Evolutionary conservation across 2,888 invertebrate genomes (phyloP), one percentile per base, ranked within the genome.

Genomic region (Laspeyria flexula): DNA sequence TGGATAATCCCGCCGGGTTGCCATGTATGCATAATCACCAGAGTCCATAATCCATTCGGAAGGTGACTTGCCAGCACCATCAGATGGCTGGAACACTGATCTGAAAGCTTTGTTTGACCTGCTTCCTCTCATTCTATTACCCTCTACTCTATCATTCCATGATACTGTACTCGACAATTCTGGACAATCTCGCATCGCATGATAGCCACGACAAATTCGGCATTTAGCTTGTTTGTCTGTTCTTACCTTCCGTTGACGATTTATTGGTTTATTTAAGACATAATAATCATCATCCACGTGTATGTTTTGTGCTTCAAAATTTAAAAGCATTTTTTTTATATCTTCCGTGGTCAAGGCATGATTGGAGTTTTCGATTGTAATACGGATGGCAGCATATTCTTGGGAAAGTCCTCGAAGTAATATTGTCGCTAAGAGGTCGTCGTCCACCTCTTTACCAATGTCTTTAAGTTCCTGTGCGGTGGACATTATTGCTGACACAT

Each of bases 381-480:
- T 13, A 12, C 33, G 23, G 5, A 33, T 4, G 6, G 31, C 2
- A 25, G 10, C 16, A 23, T 33, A 43, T 15, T 43, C 25, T 25
- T 23, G 5, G 6, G 13, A 31, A 25, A 33, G 33, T 18, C 42
- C 33, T 34, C 33, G 42, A 23, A 43, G 42, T 15, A 43, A 25
- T 30, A 43, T 31, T 15, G 25, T 23, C 3, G 42, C 42, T 2
- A 43, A 13, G 1, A 43, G 23, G 21, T 43, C 42, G 25, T 43
- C 42, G 13, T 43, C 25, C 0, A 43, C 23, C 23, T 43, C 42
- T 33, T 25, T 43, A n/a, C 9, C 42, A 10, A 43, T 9, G n/a
- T 23, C 33, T 13, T 27, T 39, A n/a, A 39, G 15, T 27, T 39
- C 23, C 4, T 39, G 25, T 5, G 39, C 27, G 10, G 10, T 1